Base-by-base conservation (phyloP, 2,797 vertebrate genomes). In the Chromis chromis region DNA sequence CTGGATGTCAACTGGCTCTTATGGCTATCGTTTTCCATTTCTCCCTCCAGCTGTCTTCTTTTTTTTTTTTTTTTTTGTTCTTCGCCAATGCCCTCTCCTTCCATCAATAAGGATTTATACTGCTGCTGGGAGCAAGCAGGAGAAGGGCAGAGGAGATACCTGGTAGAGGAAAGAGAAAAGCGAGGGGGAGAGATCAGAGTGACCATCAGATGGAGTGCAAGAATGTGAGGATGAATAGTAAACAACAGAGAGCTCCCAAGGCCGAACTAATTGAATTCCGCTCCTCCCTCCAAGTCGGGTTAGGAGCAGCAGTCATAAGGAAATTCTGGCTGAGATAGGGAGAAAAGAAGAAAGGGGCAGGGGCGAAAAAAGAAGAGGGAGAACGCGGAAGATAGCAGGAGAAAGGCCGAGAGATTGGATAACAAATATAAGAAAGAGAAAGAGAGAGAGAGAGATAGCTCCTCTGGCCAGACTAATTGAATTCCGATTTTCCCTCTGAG, bases 401-500 rank as follows among this genome's bases (percentile, higher is more conserved):
- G 50, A 78, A 64, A 36, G 58, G n/a, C 57, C 61, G 22, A 79
- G 78, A 81, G 73, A 85, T 70, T 80, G 85, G 84, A 82, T 82
- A 84, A 91, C 75, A 84, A 85, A 86, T 64, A 83, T 61, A 74
- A 70, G 67, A 78, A 60, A 77, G 63, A 76, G 54, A 75, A 33
- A 53, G 44, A 64, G 33, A 3, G 25, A 71, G 66, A 70, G 74
- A 79, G 72, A 54, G 85, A 64, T 40, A 57, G 74, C 54, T 87
- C 71, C 76, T 80, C 65, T 65, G 77, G 81, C 82, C 87, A 88
- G 79, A 89, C 87, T 90, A 92, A 94, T 94, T 92, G 86, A 91
- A 92, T 92, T 91, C 91, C 77, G 55, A 92, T 92, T 87, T 85
- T 86, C 72, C 87, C 86, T 88, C 59, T 71, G 89, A 91, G 90